These are phyloP conservation scores for Echeneis naucrates DNA, from an alignment of 2,797 vertebrate species.

Conservation along the genomic window DNA sequence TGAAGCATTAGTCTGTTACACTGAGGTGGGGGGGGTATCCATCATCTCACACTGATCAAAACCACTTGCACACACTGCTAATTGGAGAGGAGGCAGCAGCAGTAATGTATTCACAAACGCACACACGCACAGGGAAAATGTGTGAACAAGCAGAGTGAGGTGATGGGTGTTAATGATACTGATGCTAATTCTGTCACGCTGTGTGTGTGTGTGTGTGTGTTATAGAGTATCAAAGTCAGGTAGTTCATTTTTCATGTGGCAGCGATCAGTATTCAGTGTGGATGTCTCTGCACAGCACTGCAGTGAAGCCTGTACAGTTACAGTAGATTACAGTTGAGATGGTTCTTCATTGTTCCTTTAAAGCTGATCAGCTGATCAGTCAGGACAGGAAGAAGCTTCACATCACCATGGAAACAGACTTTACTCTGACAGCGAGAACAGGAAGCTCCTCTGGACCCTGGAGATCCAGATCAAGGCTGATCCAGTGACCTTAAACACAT, in stretches of 20 bases:
- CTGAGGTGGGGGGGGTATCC: conserved; percentile 34
- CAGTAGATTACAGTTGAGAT: conserved; percentile 12
- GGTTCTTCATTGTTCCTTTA: too few relatives aligned
- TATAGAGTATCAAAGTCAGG: conserved; percentile 66
- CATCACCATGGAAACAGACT: too few relatives aligned
- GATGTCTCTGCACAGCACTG: conserved; percentile 27
- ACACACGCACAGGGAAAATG: conserved; percentile 21
- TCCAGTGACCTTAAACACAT: too few relatives aligned
- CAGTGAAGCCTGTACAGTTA: conserved; percentile 15
- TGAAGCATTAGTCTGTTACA: too few relatives aligned
- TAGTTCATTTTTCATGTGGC: conserved; percentile 68
- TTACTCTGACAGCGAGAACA: too few relatives aligned
- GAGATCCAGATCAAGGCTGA: too few relatives aligned
- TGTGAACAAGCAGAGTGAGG: conserved; percentile 44
- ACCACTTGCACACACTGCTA: conserved; percentile 51
- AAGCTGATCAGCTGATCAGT: too few relatives aligned
- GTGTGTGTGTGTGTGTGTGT: conserved; percentile 28
- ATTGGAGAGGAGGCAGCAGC: conserved; percentile 51
- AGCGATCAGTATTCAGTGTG: conserved; percentile 74
- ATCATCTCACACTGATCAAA: conserved; percentile 50
- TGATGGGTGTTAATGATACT: conserved; percentile 71
- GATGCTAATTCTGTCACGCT: conserved; percentile 58
- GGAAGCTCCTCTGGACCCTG: too few relatives aligned
- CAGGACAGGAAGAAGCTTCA: too few relatives aligned
- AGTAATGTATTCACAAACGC: conserved; percentile 49